Base-by-base conservation (phyloP, 2,888 invertebrate species). In the Hyles lineata region DNA sequence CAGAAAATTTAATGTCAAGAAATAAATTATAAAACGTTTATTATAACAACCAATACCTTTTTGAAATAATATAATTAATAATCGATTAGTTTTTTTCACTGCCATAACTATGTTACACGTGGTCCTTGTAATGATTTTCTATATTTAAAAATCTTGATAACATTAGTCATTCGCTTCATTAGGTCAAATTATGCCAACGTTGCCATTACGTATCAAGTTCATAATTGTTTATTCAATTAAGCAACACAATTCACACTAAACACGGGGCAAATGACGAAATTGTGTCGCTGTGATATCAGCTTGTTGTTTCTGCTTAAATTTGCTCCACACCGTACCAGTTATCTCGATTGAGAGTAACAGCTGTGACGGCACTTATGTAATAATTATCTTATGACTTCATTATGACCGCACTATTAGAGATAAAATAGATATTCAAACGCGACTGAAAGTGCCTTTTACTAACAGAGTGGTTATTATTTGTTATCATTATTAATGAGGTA, bases 221-320 rank as follows among this genome's bases (percentile, higher is more conserved):
- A 60, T 32, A 32, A 71, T 60, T 71, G 70, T 71, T 71, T 59
- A 35, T 58, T 71, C 32, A 70, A 55, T 71, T 59, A 71, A 59
- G 58, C 60, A 43, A 71, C 70, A 21, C 35, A 43, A 71, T 59
- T 71, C 58, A 43, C 67, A 67, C 15, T 67, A 23, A 67, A 60
- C 43, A 59, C 43, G 43, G 43, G 70, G 70, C 21, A 61, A 19
- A 35, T 71, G 70, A 43, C 70, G 70, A 71, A 71, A 71, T 60
- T 60, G 35, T 59, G 70, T 29, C 70, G 35, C 70, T 60, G 60
- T 71, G 70, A 71, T 59, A 19, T 70, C 70, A 71, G 35, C 58
- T 70, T 67, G 67, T 67, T 67, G 17, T 50, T 67, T 67, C 67
- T 67, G 50, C 17, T 63, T 67, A 67, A 67, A 67, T 43, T 7